Evolutionary conservation across 2,797 vertebrate genomes (phyloP).

Genomic region (Parauchenoglanis punctatus): DNA sequence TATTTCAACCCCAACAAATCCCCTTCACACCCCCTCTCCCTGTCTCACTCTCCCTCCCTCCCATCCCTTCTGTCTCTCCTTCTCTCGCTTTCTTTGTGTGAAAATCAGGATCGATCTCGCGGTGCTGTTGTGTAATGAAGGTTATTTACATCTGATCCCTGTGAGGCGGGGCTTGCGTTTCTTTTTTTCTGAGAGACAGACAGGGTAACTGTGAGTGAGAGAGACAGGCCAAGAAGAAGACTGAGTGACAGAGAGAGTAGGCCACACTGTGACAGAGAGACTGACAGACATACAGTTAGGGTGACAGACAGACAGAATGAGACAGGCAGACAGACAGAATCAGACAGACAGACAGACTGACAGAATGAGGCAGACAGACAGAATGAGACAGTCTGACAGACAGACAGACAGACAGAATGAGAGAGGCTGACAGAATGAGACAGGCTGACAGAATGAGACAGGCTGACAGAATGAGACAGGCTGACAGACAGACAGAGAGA

Average conservation of each 20-base stretch:
- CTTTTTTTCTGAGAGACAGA: background rate
- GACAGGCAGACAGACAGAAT: background rate
- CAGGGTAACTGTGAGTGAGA: background rate
- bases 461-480: background rate
- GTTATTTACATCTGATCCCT: slow-evolving; percentile 99
- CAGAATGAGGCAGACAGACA: background rate
- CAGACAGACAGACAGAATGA: background rate
- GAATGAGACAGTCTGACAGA: background rate
- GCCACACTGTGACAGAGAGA: background rate
- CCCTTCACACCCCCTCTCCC: slow-evolving; percentile 61
- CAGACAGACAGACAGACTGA: background rate
- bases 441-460: background rate
- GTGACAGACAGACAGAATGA: background rate
- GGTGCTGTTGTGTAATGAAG: slow-evolving; percentile 90
- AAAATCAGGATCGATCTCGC: slow-evolving; percentile 92
- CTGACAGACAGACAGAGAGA: background rate
- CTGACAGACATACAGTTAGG: background rate
- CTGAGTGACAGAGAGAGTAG: background rate
- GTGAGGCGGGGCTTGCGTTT: background rate
- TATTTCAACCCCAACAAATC: slow-evolving; percentile 72
- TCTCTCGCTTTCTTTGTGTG: slow-evolving; percentile 73
- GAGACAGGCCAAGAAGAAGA: background rate
- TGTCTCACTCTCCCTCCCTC: slow-evolving; percentile 60
- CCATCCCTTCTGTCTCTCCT: slow-evolving; percentile 50
- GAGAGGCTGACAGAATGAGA: background rate